A percentile compares a stretch with the other conserved stretches of the same genome.
Conservation (phyloP, 2,888 invertebrate genomes). For the Dasysyrphus tricinctus region DNA sequence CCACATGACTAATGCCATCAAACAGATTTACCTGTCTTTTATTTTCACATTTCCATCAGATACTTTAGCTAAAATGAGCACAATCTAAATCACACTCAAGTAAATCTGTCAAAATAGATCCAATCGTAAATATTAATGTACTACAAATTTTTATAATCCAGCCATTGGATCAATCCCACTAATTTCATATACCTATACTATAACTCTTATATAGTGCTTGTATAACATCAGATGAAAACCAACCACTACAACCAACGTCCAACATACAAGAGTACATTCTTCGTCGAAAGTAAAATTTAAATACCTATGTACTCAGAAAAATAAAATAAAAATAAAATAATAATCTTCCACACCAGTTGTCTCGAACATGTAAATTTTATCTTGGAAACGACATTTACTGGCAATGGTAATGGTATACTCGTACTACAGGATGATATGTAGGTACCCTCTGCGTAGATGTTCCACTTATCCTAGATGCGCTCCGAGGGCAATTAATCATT, state of each 20-base stretch:
- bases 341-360: constrained; percentile 45
- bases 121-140: constrained; percentile 41
- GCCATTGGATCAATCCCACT: neutral
- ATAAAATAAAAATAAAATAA: neutral
- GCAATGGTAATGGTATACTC: neutral
- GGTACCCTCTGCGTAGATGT: constrained; percentile 39
- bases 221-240: neutral
- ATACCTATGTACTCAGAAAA: neutral
- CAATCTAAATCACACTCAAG: constrained; percentile 33
- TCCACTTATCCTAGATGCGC: constrained; percentile 50
- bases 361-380: constrained; percentile 46
- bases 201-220: neutral
- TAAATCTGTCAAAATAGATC: constrained; percentile 20
- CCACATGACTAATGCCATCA: neutral
- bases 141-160: constrained; percentile 3
- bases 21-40: neutral
- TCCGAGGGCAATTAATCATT: constrained; percentile 62
- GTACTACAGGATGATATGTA: constrained; percentile 5
- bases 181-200: neutral
- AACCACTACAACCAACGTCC: neutral
- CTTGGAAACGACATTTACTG: constrained; percentile 25
- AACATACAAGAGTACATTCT: constrained; percentile 1
- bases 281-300: constrained; percentile 32
- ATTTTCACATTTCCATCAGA: neutral
- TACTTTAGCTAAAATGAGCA: neutral